Conservation (phyloP, 2,113 vertebrate species). For the Gymnogyps californianus region DNA sequence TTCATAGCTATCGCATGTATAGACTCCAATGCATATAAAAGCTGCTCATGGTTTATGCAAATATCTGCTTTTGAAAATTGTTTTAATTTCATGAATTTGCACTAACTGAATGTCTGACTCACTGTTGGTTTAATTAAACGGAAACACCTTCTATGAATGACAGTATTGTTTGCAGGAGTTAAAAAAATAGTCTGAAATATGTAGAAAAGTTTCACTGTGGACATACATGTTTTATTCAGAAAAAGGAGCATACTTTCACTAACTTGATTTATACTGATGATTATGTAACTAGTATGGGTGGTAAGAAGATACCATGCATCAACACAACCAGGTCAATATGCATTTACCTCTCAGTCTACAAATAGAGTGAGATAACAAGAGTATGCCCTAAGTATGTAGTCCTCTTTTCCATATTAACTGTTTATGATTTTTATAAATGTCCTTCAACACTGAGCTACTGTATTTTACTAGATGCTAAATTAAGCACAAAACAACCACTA, state of each 20-base stretch:
- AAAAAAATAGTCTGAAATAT: neutral
- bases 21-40: neutral
- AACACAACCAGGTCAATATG: neutral
- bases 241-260: neutral
- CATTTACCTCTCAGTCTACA: neutral
- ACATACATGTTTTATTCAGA: neutral
- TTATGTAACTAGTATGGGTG: neutral
- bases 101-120: neutral
- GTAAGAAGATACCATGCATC: neutral
- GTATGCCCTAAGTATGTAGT: no score
- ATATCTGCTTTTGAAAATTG: neutral
- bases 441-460: fast-evolving
- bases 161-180: neutral
- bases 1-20: neutral
- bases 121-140: neutral
- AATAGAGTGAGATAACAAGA: neutral
- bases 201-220: neutral
- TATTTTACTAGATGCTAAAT: neutral
- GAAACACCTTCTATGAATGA: neutral
- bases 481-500: neutral
- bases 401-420: neutral
- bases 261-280: neutral
- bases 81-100: neutral
- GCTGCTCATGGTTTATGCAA: neutral
- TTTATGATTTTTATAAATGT: neutral